These are phyloP conservation scores for Myathropa florea DNA, from an alignment of 2,888 invertebrate species.

Conservation along the genomic window DNA sequence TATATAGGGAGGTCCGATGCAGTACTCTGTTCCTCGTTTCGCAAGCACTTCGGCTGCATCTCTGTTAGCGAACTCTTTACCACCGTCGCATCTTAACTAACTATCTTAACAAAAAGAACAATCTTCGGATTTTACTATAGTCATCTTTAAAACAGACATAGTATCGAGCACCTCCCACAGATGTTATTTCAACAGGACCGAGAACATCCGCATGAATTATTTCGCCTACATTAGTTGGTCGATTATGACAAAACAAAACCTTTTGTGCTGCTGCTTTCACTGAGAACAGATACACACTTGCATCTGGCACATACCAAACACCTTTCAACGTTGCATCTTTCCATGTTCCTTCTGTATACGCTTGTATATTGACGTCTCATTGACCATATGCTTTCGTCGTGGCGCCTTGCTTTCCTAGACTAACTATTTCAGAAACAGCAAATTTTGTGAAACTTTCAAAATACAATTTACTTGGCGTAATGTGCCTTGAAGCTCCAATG, in stretches of 20 bases:
- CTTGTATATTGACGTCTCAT: too few species aligned
- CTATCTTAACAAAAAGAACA: constrained; percentile 35
- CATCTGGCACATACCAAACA: constrained; percentile 26
- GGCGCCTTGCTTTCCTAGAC: constrained; percentile 21
- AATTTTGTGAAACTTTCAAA: constrained; percentile 8
- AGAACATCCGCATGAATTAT: constrained; percentile 25
- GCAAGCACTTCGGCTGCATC: background rate
- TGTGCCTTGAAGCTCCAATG: constrained; percentile 17
- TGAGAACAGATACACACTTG: too few species aligned
- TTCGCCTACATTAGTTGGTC: constrained; percentile 4
- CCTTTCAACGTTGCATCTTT: background rate
- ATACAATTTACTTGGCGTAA: constrained; percentile 5
- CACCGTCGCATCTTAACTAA: constrained; percentile 42
- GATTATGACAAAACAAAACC: constrained; percentile 29
- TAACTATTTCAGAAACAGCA: constrained; percentile 14
- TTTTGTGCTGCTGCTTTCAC: constrained; percentile 21
- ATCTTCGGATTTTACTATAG: constrained; percentile 27
- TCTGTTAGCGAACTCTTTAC: too few species aligned
- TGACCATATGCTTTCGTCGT: too few species aligned
- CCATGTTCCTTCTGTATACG: background rate
- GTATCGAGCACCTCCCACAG: constrained; percentile 34
- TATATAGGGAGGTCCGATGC: too few species aligned
- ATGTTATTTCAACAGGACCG: constrained; percentile 29
- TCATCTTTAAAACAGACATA: too few species aligned
- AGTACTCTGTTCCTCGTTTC: background rate